Evolutionary conservation across 2,797 vertebrate species (phyloP), one percentile per base, ranked within the genome.

Genomic region (Oreochromis mossambicus): DNA sequence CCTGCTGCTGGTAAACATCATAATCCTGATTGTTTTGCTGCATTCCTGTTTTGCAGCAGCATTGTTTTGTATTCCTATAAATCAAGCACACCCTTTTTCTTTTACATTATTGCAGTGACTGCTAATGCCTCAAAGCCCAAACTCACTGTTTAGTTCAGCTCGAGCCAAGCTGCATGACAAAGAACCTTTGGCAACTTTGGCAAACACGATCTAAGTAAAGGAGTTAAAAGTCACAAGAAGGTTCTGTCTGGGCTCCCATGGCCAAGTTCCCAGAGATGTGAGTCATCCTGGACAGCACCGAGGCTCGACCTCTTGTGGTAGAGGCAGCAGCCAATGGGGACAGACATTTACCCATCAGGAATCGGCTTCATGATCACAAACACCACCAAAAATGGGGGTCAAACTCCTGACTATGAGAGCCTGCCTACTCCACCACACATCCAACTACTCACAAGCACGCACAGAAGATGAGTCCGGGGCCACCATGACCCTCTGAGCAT

Each of bases 401-500:
- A 5, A 73, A 29, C 9, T 73, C 43, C 68, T n/a, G 68, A 29
- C 41, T 70, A 46, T 46, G 41, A 46, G 9, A 48, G 68, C 24
- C 24, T 48, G 41, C 6, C 6, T 73, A 29, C 15, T 48, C 15
- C 26, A 50, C 68, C 43, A 75, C 10, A 68, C 29, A 38, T 51
- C 8, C 56, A 52, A 50, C 41, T 32, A 43, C 58, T 43, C 79
- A 52, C 78, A 79, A 48, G 52, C 48, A 12, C 3, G 36, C n/a
- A 55, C 58, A 70, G 83, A 83, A 36, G 83, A 54, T 2, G n/a
- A 81, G 86, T 85, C 78, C 24, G n/a, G 73, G 79, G 85, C 83
- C 83, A 84, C 82, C n/a, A 14, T 82, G 81, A 88, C 87, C 87
- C 86, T 81, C 51, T 54, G 78, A 85, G 83, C 79, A 26, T 86